Conservation (phyloP, 92 coral and sea anemone species). For the Actinostola sp. region DNA sequence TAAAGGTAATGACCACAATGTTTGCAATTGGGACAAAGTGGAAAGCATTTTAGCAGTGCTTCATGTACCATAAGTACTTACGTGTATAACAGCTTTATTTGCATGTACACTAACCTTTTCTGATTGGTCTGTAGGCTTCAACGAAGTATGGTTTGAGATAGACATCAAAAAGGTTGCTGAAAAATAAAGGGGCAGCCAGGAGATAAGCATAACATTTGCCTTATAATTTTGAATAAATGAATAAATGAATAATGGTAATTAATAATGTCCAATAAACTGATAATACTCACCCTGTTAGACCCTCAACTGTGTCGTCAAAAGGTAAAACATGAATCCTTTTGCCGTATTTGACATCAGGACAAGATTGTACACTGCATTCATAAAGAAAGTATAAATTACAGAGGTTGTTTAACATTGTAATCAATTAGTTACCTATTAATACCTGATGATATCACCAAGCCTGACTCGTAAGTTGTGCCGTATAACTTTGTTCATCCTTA, state of each 20-base stretch:
- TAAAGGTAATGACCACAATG: no score
- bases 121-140: constrained; percentile 96
- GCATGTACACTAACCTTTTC: constrained; percentile 71
- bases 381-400: no score
- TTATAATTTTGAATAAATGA: neutral
- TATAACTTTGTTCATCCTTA: constrained; percentile 96
- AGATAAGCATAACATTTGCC: no score
- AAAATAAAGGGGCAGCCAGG: neutral
- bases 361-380: constrained; percentile 86
- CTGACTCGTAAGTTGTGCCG: constrained; percentile 93
- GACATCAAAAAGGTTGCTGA: constrained; percentile 96
- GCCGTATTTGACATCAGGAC: constrained; percentile 99
- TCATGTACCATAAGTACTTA: no score
- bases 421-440: no score
- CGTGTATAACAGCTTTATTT: no score
- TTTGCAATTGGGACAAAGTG: no score
- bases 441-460: constrained; percentile 95
- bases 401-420: neutral
- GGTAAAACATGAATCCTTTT: constrained; percentile 98
- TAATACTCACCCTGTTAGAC: constrained; percentile 86
- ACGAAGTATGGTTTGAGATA: constrained; percentile 93
- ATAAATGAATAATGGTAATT: neutral
- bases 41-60: no score
- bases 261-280: neutral
- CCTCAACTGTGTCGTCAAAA: constrained; percentile 96